These are phyloP conservation scores for Cancer borealis DNA, from an alignment of 2,888 invertebrate genomes.

Conservation along the genomic window DNA sequence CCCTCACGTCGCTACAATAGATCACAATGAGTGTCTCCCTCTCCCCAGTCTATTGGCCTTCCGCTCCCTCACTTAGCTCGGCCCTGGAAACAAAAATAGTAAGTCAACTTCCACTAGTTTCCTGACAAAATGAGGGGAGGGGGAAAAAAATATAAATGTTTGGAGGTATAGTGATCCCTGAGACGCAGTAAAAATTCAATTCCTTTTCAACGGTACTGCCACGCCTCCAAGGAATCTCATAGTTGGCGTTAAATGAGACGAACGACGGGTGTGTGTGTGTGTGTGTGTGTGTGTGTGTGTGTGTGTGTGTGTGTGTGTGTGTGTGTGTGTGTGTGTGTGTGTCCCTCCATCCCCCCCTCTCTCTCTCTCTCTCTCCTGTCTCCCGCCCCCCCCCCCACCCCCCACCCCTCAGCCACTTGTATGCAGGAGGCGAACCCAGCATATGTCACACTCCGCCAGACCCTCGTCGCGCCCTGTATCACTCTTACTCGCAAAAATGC, in stretches of 20 bases:
- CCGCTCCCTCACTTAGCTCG: background rate
- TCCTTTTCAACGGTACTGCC: background rate
- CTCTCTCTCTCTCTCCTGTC: background rate
- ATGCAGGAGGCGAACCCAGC: constrained; percentile 7
- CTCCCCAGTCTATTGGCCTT: background rate
- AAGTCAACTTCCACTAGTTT: background rate
- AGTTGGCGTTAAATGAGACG: constrained; percentile 34
- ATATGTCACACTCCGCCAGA: constrained; percentile 30
- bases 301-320: background rate
- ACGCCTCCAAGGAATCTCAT: background rate
- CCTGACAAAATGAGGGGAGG: background rate
- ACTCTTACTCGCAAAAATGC: constrained; percentile 22
- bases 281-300: background rate
- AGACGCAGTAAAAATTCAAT: constrained; percentile 26
- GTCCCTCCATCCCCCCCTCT: background rate
- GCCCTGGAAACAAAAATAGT: background rate
- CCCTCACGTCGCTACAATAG: constrained; percentile 46
- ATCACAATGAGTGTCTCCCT: constrained; percentile 30
- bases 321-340: background rate
- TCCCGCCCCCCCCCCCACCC: background rate
- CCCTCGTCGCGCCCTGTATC: constrained; percentile 28
- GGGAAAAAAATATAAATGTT: background rate
- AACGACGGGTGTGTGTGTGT: constrained; percentile 25
- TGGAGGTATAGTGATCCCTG: background rate
- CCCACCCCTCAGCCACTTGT: background rate